Evolutionary conservation across 2,113 vertebrate species (phyloP).

Genomic region (Gallinago jamesoni): DNA sequence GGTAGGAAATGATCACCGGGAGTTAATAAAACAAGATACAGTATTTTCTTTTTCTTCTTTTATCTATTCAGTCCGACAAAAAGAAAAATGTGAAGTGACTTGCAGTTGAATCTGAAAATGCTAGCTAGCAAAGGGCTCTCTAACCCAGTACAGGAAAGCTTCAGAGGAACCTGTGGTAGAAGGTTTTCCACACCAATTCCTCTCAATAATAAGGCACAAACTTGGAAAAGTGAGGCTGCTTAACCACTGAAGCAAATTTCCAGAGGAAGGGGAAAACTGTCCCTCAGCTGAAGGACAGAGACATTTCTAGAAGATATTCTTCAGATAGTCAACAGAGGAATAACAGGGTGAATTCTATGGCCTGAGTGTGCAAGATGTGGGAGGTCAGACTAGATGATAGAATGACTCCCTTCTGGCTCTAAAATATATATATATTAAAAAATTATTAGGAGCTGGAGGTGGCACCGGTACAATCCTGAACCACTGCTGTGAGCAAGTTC

Average conservation of each 20-base stretch:
- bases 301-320: not conserved
- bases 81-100: not conserved
- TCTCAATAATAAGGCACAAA: not conserved
- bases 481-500: not conserved
- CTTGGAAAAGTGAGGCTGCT: not conserved
- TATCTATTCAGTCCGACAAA: not conserved
- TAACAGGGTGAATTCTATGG: not conserved
- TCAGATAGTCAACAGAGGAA: not conserved
- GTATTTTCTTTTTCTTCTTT: not conserved
- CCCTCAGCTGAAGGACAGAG: not conserved
- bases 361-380: not conserved
- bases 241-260: not conserved
- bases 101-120: not conserved
- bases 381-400: not conserved
- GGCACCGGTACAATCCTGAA: not conserved
- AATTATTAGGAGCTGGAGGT: not conserved
- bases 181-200: not conserved
- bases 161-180: not conserved
- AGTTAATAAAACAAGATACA: constrained; percentile 12
- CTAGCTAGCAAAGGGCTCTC: not conserved
- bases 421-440: not conserved
- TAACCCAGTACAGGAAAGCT: not conserved
- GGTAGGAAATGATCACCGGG: not conserved
- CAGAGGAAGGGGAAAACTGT: not conserved
- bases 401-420: not conserved